Base-by-base conservation (phyloP, 2,888 invertebrate species). In the Drosophila tripunctata region DNA sequence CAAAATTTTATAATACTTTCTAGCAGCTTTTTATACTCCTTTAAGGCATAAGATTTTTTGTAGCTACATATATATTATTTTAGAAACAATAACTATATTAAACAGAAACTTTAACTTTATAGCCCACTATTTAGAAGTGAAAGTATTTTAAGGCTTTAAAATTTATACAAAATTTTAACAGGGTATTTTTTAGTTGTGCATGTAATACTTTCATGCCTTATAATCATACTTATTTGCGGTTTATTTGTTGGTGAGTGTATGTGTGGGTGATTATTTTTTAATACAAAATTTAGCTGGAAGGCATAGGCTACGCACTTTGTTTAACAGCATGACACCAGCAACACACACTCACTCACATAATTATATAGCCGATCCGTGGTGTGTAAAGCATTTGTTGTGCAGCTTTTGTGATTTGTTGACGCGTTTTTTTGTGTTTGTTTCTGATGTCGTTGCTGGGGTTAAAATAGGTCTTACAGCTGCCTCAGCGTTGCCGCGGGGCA, bases 271-370 rank as follows among this genome's bases (percentile, higher is more conserved):
- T 85, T 82, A 82, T 87, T 81, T 81, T 82, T 82, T 82, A 82
- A 87, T 82, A 82, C 67, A 67, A 85, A 73, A 62, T 35, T 71
- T 72, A 33, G 87, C 87, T 70, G 38, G 45, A 48, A 58, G 81
- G 86, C 81, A 82, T 72, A 62, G 85, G 87, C 81, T 85, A 82
- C 81, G 87, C 81, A 81, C 87, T 81, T 81, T 81, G 81, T 81
- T 85, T 62, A 84, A 68, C 87, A 72, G 75, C 79, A 60, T 87
- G 80, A 80, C 80, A 80, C 81, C 82, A 77, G 64, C 14, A 47
- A 58, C 63, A 62, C 51, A 57, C 61, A 54, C 56, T 55, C 47
- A 43, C 44, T 10, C 17, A 40, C n/a, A 7, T n/a, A 3, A 52
- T 41, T 1, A n/a, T 33, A 47, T 19, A 22, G 54, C 10, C 41